Conservation (phyloP, 2,797 vertebrate species). For the Neostethus bicornis region DNA sequence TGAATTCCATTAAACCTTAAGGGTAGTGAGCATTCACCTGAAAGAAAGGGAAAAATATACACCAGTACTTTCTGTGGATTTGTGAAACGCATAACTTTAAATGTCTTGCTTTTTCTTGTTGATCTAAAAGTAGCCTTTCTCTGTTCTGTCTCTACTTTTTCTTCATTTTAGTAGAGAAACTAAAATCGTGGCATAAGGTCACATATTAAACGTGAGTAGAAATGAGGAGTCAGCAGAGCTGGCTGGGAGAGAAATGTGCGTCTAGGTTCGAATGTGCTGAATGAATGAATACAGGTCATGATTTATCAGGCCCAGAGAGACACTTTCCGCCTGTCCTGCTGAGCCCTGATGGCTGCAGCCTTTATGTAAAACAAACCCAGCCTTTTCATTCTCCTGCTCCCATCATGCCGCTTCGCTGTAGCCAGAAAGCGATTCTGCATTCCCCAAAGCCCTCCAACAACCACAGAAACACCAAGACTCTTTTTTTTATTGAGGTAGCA, state of each 20-base stretch:
- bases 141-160: slow-evolving; percentile 41
- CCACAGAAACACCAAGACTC: slow-evolving; percentile 70
- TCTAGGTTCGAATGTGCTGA: slow-evolving; percentile 79
- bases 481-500: slow-evolving; percentile 73
- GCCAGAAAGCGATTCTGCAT: slow-evolving; percentile 62
- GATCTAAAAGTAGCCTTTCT: slow-evolving; percentile 29
- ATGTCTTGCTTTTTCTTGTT: slow-evolving; percentile 17
- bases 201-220: slow-evolving; percentile 74
- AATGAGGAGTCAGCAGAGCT: slow-evolving; percentile 80
- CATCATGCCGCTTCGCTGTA: slow-evolving; percentile 48
- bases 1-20: slow-evolving; percentile 77
- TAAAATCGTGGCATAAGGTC: slow-evolving; percentile 71
- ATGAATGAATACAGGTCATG: slow-evolving; percentile 77
- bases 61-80: slow-evolving; percentile 45
- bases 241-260: slow-evolving; percentile 71
- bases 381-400: slow-evolving; percentile 78
- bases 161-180: slow-evolving; percentile 48
- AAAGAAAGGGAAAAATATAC: slow-evolving; percentile 67
- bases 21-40: slow-evolving; percentile 59
- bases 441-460: slow-evolving; percentile 66
- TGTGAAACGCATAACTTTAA: slow-evolving; percentile 44
- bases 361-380: slow-evolving; percentile 83
- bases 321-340: slow-evolving; percentile 74
- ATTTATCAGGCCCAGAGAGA: slow-evolving; percentile 78
- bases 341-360: slow-evolving; percentile 76